Conservation (phyloP, 37 sponge, comb jelly and placozoan species). For the Mnemiopsis leidyi region DNA sequence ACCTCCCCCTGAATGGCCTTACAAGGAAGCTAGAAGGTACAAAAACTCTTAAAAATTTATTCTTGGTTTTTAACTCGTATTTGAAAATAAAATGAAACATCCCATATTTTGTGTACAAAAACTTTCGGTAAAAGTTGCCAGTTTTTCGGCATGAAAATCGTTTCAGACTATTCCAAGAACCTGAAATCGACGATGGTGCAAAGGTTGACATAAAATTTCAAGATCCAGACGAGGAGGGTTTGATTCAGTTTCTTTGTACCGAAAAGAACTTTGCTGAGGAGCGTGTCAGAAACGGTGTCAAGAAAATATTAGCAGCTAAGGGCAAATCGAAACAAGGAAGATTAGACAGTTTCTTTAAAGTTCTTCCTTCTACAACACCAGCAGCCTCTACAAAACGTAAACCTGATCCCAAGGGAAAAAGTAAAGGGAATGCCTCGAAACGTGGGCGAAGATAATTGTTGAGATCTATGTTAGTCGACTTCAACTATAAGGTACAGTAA, state of each 20-base stretch:
- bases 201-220: constrained; percentile 77
- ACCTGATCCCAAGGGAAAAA: background rate
- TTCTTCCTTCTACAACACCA: constrained; percentile 70
- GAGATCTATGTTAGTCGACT: too few relatives aligned
- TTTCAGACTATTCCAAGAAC: constrained; percentile 22
- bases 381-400: background rate
- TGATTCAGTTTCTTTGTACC: constrained; percentile 83
- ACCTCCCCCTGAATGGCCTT: constrained; percentile 67
- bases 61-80: too few relatives aligned
- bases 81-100: too few relatives aligned
- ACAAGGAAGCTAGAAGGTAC: constrained; percentile 19
- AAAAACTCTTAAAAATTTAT: too few relatives aligned
- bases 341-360: constrained; percentile 94
- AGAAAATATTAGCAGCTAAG: constrained; percentile 78
- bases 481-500: too few relatives aligned
- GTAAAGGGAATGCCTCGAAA: constrained; percentile 43
- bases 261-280: constrained; percentile 97
- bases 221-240: constrained; percentile 83
- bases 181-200: constrained; percentile 48
- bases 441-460: too few relatives aligned
- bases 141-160: too few relatives aligned
- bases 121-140: too few relatives aligned
- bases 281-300: constrained; percentile 82
- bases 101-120: too few relatives aligned
- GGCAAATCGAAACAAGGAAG: constrained; percentile 87